Conservation (phyloP, 1,140 invertebrate species). For the Paralvinella palmiformis region DNA sequence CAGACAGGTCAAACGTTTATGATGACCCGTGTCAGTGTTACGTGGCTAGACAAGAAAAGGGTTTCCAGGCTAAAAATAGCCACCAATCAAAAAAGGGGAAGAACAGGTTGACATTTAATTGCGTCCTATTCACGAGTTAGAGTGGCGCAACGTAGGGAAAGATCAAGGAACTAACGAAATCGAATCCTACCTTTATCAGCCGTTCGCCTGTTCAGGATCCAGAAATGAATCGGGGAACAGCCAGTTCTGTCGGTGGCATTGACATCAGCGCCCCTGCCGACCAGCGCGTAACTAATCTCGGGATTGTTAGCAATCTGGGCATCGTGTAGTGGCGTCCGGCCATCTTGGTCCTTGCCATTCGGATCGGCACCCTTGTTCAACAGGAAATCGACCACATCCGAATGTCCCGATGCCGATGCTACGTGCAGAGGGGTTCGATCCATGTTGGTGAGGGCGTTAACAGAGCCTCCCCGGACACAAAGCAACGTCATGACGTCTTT, state of each 20-base stretch:
- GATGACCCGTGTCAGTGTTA: no score
- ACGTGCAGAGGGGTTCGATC: constrained; percentile 7
- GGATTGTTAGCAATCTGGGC: background rate
- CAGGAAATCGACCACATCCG: background rate
- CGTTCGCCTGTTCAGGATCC: background rate
- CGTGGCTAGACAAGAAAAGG: no score
- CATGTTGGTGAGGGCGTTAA: background rate
- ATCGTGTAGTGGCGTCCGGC: background rate
- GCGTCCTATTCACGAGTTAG: no score
- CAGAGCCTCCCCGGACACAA: background rate
- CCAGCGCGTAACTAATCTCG: background rate
- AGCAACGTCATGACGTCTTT: constrained; percentile 4
- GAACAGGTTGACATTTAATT: no score
- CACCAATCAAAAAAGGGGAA: no score
- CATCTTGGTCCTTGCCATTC: background rate
- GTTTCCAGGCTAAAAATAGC: no score
- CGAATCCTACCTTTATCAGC: background rate
- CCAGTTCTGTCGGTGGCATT: background rate
- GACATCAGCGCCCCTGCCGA: background rate
- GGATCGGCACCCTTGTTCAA: background rate
- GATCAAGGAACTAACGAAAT: no score
- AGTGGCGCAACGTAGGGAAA: no score
- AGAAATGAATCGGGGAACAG: background rate
- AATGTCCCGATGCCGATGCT: background rate
- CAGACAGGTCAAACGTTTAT: no score